Conservation (phyloP, 2,113 vertebrate genomes). For the Talpa occidentalis region DNA sequence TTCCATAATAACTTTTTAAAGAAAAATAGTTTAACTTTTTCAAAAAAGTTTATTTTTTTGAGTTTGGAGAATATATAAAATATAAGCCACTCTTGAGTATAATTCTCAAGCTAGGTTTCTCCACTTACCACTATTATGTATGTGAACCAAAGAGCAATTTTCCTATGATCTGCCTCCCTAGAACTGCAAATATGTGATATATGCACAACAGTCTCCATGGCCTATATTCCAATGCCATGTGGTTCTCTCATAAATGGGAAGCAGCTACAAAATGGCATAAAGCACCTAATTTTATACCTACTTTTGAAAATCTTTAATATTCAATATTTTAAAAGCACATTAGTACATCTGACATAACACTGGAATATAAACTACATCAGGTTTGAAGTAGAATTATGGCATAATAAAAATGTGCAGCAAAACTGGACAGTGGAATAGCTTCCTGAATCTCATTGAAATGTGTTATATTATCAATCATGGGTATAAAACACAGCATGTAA, state of each 20-base stretch:
- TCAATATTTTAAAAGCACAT: slow-evolving; percentile 49
- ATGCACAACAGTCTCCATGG: not conserved
- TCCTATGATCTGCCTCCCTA: not conserved
- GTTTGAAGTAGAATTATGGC: slow-evolving; percentile 53
- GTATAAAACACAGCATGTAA: slow-evolving; percentile 42
- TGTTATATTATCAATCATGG: slow-evolving; percentile 2
- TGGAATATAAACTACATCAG: slow-evolving; percentile 33
- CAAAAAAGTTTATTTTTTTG: not conserved
- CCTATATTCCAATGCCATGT: not conserved
- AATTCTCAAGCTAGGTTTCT: not conserved
- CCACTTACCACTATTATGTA: not conserved
- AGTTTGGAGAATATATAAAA: not conserved
- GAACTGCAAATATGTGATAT: not conserved
- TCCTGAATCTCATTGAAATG: slow-evolving; percentile 24
- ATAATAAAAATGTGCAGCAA: slow-evolving; percentile 26
- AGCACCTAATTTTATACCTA: slow-evolving; percentile 7
- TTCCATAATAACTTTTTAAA: not conserved
- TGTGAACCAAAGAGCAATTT: not conserved
- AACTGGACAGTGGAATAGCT: slow-evolving; percentile 16
- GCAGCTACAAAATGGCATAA: slow-evolving; percentile 25
- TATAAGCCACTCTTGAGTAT: not conserved
- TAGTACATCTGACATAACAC: not conserved
- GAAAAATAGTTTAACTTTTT: not conserved
- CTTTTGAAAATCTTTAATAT: slow-evolving; percentile 64
- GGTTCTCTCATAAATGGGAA: not conserved